phyloP scores from a whole-genome alignment of 1,140 invertebrate genomes.

The Bombus soroeensis region DNA sequence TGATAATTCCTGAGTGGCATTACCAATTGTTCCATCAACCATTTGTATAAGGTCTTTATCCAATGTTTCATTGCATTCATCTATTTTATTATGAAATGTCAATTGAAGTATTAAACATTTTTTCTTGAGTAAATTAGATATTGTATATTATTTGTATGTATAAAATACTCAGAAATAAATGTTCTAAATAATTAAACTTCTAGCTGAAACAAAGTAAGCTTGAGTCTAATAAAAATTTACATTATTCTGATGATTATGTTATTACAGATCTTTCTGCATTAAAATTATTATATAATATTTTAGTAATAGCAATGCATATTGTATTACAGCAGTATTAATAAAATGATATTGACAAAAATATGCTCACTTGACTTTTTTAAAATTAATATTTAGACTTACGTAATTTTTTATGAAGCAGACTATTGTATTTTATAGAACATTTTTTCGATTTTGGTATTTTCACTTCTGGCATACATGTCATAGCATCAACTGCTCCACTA shows the following conservation, averaged over 20 bases:
- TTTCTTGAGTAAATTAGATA: constrained; percentile 39
- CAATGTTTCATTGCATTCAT: constrained; percentile 79
- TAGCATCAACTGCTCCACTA: constrained; percentile 77
- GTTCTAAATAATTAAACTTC: constrained; percentile 44
- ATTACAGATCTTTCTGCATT: constrained; percentile 46
- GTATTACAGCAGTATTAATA: constrained; percentile 68
- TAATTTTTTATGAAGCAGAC: constrained; percentile 81
- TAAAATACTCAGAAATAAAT: constrained; percentile 21
- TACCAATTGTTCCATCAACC: constrained; percentile 71
- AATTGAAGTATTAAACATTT: constrained; percentile 59
- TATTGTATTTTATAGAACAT: constrained; percentile 79
- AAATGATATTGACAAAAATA: constrained; percentile 65
- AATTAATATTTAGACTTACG: constrained; percentile 68
- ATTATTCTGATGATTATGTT: constrained; percentile 51
- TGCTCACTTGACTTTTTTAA: not conserved
- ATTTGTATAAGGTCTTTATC: constrained; percentile 76
- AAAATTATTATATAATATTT: constrained; percentile 60
- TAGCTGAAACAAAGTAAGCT: constrained; percentile 41
- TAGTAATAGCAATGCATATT: constrained; percentile 68
- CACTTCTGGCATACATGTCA: constrained; percentile 76
- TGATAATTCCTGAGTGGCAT: constrained; percentile 75
- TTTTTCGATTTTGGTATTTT: constrained; percentile 75
- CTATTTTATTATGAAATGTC: constrained; percentile 68
- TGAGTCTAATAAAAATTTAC: constrained; percentile 43
- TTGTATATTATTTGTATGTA: constrained; percentile 42